Evolutionary conservation across 2,113 vertebrate species (phyloP).

Genomic region (Petaurus breviceps): DNA sequence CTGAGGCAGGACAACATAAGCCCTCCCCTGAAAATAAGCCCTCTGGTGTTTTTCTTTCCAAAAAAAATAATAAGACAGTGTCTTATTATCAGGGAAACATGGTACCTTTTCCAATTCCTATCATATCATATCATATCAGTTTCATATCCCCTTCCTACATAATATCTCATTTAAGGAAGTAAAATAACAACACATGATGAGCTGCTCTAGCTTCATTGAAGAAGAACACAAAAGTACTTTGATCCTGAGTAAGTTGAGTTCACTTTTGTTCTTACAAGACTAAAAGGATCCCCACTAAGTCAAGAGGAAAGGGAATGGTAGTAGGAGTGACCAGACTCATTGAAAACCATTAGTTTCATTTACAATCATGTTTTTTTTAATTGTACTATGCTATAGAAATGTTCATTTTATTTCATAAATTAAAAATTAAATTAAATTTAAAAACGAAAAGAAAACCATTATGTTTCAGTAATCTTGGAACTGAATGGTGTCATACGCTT

Average conservation of each 20-base stretch:
- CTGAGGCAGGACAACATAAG: no score
- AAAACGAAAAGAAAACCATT: background rate
- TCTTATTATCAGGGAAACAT: no score
- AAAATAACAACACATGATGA: background rate
- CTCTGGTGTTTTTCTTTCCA: no score
- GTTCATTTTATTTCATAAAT: background rate
- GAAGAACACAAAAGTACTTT: background rate
- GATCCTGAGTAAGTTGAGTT: background rate
- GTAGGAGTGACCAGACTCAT: background rate
- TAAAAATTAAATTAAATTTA: background rate
- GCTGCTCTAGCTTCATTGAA: background rate
- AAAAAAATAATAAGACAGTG: no score
- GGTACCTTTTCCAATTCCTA: background rate
- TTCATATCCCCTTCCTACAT: background rate
- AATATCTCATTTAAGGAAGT: background rate
- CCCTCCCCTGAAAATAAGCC: no score
- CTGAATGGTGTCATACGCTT: background rate
- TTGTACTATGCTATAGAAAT: no score
- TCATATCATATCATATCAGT: background rate
- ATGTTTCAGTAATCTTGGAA: background rate
- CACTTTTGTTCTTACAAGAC: constrained; percentile 4
- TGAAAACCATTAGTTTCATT: background rate
- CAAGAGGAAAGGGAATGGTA: background rate
- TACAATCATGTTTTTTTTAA: no score
- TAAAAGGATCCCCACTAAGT: background rate